Conservation (phyloP, 2,797 vertebrate genomes). For the Channallabes apus region DNA sequence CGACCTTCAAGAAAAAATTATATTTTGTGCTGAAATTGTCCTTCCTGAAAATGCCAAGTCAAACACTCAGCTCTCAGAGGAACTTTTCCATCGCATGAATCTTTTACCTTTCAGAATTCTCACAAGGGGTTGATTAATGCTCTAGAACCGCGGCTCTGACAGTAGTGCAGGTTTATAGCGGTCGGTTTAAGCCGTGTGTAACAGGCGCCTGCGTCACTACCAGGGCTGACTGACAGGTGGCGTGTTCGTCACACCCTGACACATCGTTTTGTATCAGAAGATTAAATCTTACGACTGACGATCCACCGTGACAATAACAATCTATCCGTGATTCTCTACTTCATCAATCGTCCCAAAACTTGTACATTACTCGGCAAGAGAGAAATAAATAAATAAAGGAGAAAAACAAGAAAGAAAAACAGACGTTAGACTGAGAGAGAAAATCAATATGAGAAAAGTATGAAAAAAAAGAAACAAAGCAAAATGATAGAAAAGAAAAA, state of each 20-base stretch:
- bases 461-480: background rate
- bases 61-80: background rate
- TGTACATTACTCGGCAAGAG: no score
- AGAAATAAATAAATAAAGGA: background rate
- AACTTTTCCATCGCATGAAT: no score
- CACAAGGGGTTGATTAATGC: background rate
- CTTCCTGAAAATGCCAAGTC: conserved; percentile 3
- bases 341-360: background rate
- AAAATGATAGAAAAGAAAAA: no score
- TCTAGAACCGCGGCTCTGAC: background rate
- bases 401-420: background rate
- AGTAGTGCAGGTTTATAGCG: background rate
- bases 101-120: background rate
- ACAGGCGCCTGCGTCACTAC: background rate
- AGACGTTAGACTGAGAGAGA: no score
- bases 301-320: no score
- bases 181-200: background rate
- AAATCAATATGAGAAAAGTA: no score
- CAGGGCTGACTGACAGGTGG: background rate
- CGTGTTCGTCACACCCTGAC: no score
- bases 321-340: no score
- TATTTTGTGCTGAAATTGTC: background rate
- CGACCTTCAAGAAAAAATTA: background rate
- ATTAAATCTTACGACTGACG: no score
- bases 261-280: no score